Conservation (phyloP, 2,888 invertebrate genomes). For the Ryuthela nishihirai region DNA sequence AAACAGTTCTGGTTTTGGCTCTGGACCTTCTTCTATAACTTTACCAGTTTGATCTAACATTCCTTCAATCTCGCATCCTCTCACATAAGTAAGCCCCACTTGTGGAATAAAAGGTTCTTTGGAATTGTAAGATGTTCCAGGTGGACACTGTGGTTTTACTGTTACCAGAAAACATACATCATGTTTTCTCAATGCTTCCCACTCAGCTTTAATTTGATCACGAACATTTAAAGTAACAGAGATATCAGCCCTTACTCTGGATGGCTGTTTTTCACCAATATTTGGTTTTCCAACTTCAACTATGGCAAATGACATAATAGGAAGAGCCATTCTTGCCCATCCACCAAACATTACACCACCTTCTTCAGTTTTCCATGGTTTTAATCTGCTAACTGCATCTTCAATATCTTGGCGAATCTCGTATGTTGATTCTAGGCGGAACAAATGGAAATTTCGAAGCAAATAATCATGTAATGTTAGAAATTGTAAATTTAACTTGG, state of each 20-base stretch:
- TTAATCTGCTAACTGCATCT: constrained; percentile 88
- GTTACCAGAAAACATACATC: constrained; percentile 97
- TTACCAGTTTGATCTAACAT: constrained; percentile 93
- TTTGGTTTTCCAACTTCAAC: constrained; percentile 78
- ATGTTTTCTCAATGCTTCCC: constrained; percentile 94
- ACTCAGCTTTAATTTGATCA: constrained; percentile 88
- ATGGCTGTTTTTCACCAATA: constrained; percentile 85
- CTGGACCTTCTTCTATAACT: constrained; percentile 90
- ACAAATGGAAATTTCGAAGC: constrained; percentile 93
- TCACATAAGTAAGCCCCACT: constrained; percentile 83
- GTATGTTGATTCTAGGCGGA: constrained; percentile 95
- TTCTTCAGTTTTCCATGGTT: constrained; percentile 92
- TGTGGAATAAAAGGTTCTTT: constrained; percentile 83
- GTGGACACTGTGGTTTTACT: constrained; percentile 75
- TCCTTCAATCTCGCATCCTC: constrained; percentile 98
- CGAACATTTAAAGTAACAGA: constrained; percentile 87
- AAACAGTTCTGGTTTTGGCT: constrained; percentile 76
- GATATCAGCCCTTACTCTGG: constrained; percentile 91
- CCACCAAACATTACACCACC: constrained; percentile 85
- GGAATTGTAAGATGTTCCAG: constrained; percentile 60
- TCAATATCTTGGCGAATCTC: constrained; percentile 98
- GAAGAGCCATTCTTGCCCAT: constrained; percentile 98
- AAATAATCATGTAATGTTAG: constrained; percentile 97
- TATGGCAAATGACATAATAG: constrained; percentile 85
- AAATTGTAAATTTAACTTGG: constrained; percentile 97